Evolutionary conservation across 1,140 invertebrate species (phyloP), one percentile per base, ranked within the genome.

Genomic region (Hylaeus volcanicus): DNA sequence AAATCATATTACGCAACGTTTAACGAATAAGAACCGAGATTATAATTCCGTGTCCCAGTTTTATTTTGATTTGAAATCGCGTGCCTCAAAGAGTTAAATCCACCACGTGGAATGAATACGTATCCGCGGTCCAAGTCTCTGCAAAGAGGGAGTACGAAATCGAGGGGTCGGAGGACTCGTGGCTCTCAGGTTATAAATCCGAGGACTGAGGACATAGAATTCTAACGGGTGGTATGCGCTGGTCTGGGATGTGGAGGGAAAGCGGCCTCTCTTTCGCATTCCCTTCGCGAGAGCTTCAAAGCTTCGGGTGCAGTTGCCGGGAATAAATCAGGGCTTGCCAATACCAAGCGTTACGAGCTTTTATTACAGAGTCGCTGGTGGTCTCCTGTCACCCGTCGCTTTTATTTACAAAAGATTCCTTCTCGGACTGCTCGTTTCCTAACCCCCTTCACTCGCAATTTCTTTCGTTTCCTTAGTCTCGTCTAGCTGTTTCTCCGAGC

Each of bases 311-410:
- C 83, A 87, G 76, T 89, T 75, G 84, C 72, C 68, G 58, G 75
- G 86, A 88, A 92, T 91, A 92, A 92, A 92, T 91, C 91, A 90
- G 56, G 76, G 74, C 83, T 90, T 91, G 90, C 89, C 91, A 91
- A 92, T 92, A 91, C 86, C 81, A 80, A 76, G 84, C 85, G 82
- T 88, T 88, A 89, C 87, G 83, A 90, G 86, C 88, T 91, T 91
- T 91, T 92, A 92, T 92, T 91, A 91, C 88, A 86, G 76, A 86
- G 80, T 86, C 80, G 71, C 61, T 61, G 81, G 43, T 66, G 39
- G 68, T 79, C 55, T 51, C 74, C 77, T 74, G 78, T 75, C 78
- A 79, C 45, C 74, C 9, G 56, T 74, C 71, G 53, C 74, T 56
- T 69, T 88, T 88, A 85, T 90, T 90, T 85, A 79, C 70, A 85